Evolutionary conservation across 2,888 invertebrate species (phyloP), one percentile per base, ranked within the genome.

Genomic region (Aromia moschata): DNA sequence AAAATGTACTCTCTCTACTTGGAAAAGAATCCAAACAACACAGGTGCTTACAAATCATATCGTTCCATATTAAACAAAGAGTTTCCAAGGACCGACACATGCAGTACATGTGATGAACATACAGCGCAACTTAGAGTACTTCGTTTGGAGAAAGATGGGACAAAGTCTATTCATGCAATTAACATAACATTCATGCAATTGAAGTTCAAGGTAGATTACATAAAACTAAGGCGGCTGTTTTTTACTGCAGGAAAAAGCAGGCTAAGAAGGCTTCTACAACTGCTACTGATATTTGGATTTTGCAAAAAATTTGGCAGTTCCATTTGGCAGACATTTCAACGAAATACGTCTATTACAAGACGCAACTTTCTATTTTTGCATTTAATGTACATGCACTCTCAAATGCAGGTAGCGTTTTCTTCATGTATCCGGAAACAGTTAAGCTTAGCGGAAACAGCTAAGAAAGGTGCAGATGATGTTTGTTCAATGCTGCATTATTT

Each of bases 31-130:
- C 36, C 15, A 17, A 16, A 52, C 12, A 25, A 45, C 38, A 36
- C 20, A 56, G 37, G 49, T 16, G 43, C 44, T 25, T 57, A 57
- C 38, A 38, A 57, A 52, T 16, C 47, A 41, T 56, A 49, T 36
- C 17, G 46, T 38, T 36, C 16, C n/a, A 17, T 46, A 37, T 55
- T 55, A 38, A 55, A 55, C 40, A 40, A 11, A 3, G 38, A 55
- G 17, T 55, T 55, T 18, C 15, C 46, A 44, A 14, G 55, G 55
- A 38, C 55, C 46, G 46, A 55, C 46, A 45, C 38, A 18, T 55
- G 46, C n/a, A 46, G 55, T 18, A 47, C 30, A 9, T 56, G 56
- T 47, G 56, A 56, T 30, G 46, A 38, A 45, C 38, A 20, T 31
- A 36, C 37, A 30, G 45, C 18, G n/a, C n/a, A n/a, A n/a, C n/a